Conservation (phyloP, 2,113 vertebrate species). For the Semnornis frantzii region DNA sequence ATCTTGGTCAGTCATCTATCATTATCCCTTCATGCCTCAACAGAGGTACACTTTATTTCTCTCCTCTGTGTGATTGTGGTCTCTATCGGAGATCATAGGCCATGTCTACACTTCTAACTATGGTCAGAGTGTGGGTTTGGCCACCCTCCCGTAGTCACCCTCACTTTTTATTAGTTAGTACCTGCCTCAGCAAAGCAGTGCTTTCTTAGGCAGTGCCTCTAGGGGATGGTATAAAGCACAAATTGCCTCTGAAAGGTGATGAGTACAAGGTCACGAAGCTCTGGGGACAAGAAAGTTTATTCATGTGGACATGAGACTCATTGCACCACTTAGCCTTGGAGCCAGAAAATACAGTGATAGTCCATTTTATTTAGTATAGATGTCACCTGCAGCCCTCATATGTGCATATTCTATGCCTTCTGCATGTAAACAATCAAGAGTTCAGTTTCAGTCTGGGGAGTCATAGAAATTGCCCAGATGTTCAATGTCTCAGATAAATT, state of each 20-base stretch:
- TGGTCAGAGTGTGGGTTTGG: background rate
- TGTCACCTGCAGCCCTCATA: background rate
- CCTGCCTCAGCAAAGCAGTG: background rate
- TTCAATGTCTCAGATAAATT: background rate
- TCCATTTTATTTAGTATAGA: background rate
- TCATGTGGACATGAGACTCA: background rate
- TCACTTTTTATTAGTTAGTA: rapidly evolving
- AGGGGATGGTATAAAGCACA: background rate
- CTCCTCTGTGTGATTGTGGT: background rate
- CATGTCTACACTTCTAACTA: background rate
- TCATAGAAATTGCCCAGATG: background rate
- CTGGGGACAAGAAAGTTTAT: background rate
- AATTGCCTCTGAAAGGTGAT: background rate
- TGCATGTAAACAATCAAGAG: background rate
- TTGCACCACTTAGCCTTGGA: background rate
- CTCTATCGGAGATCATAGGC: background rate
- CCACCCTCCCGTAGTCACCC: background rate
- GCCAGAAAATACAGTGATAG: background rate
- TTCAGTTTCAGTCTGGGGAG: background rate
- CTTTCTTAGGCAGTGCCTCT: background rate
- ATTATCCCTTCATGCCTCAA: background rate
- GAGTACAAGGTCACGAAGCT: background rate
- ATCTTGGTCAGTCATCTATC: background rate
- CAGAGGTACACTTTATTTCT: background rate
- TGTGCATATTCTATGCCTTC: background rate